Evolutionary conservation across 2,113 vertebrate genomes (phyloP), one percentile per base, ranked within the genome.

Genomic region (Terrapene triunguis): DNA sequence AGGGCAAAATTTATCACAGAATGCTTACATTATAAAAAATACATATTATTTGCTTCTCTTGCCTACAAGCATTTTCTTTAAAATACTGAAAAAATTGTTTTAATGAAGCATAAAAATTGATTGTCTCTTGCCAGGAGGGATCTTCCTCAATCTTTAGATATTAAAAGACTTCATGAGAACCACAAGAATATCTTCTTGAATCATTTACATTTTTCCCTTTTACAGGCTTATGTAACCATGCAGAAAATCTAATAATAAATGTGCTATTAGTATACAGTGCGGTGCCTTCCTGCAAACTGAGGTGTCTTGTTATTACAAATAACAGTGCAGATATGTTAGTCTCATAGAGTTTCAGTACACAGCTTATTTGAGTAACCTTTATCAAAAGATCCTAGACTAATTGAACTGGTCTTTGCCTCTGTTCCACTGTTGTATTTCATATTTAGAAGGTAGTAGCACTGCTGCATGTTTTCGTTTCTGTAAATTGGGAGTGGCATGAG

Each of bases 191-290:
- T 98, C 98, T 98, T 98, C 97, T 96, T 98, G 97, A 98, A 98
- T 98, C 98, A 98, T 98, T 98, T 98, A 98, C 98, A 98, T 98
- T 97, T 96, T 94, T 95, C 82, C 92, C 94, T 98, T 98, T 98
- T 96, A 94, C 96, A 91, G 96, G 94, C 98, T 98, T 98, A 98
- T 98, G 98, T 98, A 98, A 98, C 98, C 97, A 98, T 98, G 98
- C 98, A 98, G 98, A 98, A 98, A 98, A 98, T 98, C 98, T 98
- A 98, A 98, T 98, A 98, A 98, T 98, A 98, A 98, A 96, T 97
- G 95, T 97, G 98, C 98, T 98, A 96, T 98, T 97, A 98, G 98
- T 94, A 97, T 96, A 89, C 96, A 87, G 22, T 92, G 98, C 95
- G 90, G 94, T 97, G 95, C 97, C 96, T 93, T 97, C 89, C 97